Conservation (phyloP, 2,888 invertebrate genomes). For the Tetrapedia diversipes region DNA sequence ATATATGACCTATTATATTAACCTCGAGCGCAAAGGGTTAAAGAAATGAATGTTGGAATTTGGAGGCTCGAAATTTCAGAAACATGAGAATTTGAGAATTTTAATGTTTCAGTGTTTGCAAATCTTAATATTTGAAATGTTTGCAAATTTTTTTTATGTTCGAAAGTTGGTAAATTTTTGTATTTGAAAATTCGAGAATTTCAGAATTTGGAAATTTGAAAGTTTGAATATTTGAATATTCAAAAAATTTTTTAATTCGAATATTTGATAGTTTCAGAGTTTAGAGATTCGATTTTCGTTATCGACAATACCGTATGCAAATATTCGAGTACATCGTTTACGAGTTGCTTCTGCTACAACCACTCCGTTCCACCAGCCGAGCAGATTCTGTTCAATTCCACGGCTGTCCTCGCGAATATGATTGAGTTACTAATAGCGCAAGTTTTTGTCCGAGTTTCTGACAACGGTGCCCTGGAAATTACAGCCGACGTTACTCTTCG, state of each 20-base stretch:
- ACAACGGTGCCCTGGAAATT: constrained; percentile 43
- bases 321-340: no score
- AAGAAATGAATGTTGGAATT: no score
- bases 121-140: no score
- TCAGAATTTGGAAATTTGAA: not conserved
- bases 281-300: no score
- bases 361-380: constrained; percentile 5
- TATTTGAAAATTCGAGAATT: not conserved
- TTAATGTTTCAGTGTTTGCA: no score
- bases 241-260: not conserved
- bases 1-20: no score
- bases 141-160: no score
- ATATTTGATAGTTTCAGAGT: not conserved
- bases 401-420: constrained; percentile 30
- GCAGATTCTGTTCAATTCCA: constrained; percentile 26
- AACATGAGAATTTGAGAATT: no score
- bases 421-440: constrained; percentile 54
- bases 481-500: constrained; percentile 27
- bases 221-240: not conserved
- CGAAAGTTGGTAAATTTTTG: no score
- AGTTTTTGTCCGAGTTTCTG: constrained; percentile 37
- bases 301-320: no score
- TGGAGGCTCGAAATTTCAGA: no score
- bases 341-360: constrained; percentile 18
- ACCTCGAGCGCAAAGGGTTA: no score